Conservation (phyloP, 2,113 vertebrate species). For the Lophius piscatorius region DNA sequence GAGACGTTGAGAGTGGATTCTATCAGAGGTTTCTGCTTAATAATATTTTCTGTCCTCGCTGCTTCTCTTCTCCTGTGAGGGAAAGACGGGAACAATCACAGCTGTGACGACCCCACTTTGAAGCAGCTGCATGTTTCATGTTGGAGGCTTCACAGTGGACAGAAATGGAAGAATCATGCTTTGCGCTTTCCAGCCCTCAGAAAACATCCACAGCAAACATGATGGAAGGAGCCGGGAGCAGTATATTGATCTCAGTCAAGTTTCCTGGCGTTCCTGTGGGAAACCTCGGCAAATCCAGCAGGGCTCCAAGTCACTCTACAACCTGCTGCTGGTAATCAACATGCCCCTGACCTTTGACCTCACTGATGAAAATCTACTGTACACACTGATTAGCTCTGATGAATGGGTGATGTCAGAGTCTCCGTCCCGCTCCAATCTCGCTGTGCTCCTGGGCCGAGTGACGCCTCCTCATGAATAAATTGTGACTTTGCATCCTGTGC, state of each 20-base stretch:
- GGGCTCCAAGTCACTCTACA: conserved; percentile 16
- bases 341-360: conserved; percentile 16
- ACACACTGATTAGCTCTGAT: conserved; percentile 7
- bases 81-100: too few relatives aligned
- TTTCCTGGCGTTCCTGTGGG: conserved; percentile 27
- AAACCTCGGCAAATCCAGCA: conserved; percentile 12
- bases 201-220: conserved; percentile 1
- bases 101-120: too few relatives aligned
- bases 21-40: too few relatives aligned
- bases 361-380: conserved; percentile 30
- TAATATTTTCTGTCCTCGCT: too few relatives aligned
- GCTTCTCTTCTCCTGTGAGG: too few relatives aligned
- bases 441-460: conserved; percentile 14
- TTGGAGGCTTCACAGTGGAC: conserved; percentile 14
- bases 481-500: conserved; percentile 65
- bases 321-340: conserved; percentile 17
- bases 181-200: background rate
- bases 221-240: conserved; percentile 18
- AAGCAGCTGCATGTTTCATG: too few relatives aligned
- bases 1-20: too few relatives aligned
- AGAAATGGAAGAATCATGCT: conserved; percentile 38
- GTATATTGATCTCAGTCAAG: conserved; percentile 23
- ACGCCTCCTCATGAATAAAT: conserved; percentile 75
- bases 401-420: conserved; percentile 17
- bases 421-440: conserved; percentile 31